Base-by-base conservation (phyloP, 2,113 vertebrate genomes). In the Fukomys damarensis region DNA sequence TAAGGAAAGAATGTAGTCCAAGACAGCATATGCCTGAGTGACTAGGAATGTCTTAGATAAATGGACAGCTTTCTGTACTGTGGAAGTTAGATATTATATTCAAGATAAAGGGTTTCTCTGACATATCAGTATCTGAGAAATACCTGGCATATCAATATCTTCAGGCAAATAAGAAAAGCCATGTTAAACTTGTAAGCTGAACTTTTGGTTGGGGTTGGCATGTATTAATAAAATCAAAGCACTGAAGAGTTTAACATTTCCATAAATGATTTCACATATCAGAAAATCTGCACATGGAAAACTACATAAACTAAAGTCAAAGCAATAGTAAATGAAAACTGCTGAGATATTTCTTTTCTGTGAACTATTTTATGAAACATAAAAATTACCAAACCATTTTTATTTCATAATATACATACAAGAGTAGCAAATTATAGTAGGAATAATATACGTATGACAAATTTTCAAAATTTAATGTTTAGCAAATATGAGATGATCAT, bases 41-140 rank as follows among this genome's bases (percentile, higher is more conserved):
- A 63, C 81, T 83, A 83, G 20, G 86, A 89, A 52, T 94, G 65
- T 89, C 74, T 89, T 97, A 97, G 97, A 98, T 97, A 97, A 98
- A 97, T 98, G 98, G 97, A 97, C 96, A 97, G 96, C 86, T 95
- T 98, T 97, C 96, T 94, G 61, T 88, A 96, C 30, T 61, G 79
- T 93, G 74, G 43, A 96, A 97, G 92, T 89, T 96, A 96, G 97
- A 96, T 96, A 96, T 97, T 88, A 97, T 96, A 95, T 91, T 96
- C 96, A 97, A 81, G 95, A 97, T 97, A 97, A 97, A 97, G 79
- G 43, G 4, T 81, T 94, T 96, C 96, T 97, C 88, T 98, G 98
- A 96, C 96, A 97, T 85, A 96, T 96, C 85, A 93, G 95, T 92
- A 86, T 97, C 93, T 54, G 26, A 96, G 87, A 80, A 94, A 96